These are phyloP conservation scores for Menura novaehollandiae DNA, from an alignment of 2,113 vertebrate species.

Conservation along the genomic window DNA sequence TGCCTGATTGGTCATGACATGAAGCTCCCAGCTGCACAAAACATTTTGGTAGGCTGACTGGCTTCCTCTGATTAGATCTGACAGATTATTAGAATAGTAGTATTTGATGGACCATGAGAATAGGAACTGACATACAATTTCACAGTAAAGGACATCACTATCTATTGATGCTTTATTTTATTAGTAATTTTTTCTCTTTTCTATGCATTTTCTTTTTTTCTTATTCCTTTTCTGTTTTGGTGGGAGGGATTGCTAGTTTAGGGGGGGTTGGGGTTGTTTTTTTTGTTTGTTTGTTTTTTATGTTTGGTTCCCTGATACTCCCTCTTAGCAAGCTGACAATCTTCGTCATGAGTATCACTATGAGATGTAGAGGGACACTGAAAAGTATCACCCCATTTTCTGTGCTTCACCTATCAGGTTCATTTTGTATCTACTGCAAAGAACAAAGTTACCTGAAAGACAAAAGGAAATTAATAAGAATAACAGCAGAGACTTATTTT, in stretches of 20 bases:
- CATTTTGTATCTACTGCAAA: background rate
- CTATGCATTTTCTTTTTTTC: background rate
- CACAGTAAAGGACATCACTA: background rate
- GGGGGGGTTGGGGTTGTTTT: rapidly evolving
- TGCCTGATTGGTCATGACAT: background rate
- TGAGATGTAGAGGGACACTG: background rate
- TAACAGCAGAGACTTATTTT: background rate
- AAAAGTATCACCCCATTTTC: background rate
- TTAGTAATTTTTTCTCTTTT: background rate
- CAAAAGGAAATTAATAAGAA: background rate
- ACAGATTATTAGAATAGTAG: slow-evolving; percentile 4
- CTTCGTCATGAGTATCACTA: background rate
- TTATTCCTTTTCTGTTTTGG: background rate
- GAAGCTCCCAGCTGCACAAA: background rate
- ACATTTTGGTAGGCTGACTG: background rate
- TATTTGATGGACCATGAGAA: background rate
- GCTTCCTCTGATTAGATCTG: background rate
- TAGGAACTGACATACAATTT: background rate
- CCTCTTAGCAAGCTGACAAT: background rate
- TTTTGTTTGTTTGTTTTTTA: background rate
- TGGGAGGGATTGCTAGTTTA: background rate
- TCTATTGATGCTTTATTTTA: background rate
- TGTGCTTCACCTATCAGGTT: background rate
- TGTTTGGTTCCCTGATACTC: background rate
- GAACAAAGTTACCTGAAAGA: background rate